phyloP scores from a whole-genome alignment of 2,797 vertebrate genomes.

The Sandelia bainsii region DNA sequence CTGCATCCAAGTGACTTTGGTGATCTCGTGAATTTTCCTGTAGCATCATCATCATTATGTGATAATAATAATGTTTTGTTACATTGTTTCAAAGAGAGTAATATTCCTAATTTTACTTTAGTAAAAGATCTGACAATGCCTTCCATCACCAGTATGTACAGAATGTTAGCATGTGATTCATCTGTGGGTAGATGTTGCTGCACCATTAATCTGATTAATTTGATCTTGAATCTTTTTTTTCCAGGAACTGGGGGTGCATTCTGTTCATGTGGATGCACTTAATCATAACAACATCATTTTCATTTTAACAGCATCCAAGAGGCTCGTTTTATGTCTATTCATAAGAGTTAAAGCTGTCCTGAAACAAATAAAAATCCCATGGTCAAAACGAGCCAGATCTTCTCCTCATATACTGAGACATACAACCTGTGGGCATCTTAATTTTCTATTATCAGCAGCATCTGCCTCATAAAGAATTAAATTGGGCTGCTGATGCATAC shows the following conservation, averaged over 20 bases:
- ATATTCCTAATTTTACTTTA: background rate
- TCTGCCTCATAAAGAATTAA: constrained; percentile 53
- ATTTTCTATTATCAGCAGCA: constrained; percentile 44
- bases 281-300: constrained; percentile 45
- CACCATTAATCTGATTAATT: constrained; percentile 49
- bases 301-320: constrained; percentile 23
- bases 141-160: background rate
- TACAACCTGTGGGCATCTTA: constrained; percentile 28
- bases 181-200: constrained; percentile 30
- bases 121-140: background rate
- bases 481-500: constrained; percentile 53
- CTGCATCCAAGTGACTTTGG: too few species aligned
- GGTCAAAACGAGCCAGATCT: constrained; percentile 13
- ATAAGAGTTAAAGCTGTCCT: constrained; percentile 29
- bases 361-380: constrained; percentile 12
- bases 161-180: background rate
- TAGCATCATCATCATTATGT: too few species aligned
- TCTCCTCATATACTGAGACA: constrained; percentile 28
- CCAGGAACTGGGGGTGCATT: constrained; percentile 30
- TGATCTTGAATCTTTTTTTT: constrained; percentile 26
- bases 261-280: constrained; percentile 18
- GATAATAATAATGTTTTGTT: too few species aligned
- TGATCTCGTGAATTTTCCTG: too few species aligned
- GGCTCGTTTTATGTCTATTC: constrained; percentile 30
- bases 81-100: too few species aligned